Conservation (phyloP, 2,797 vertebrate genomes). For the Enteromius unitaeniatus region DNA sequence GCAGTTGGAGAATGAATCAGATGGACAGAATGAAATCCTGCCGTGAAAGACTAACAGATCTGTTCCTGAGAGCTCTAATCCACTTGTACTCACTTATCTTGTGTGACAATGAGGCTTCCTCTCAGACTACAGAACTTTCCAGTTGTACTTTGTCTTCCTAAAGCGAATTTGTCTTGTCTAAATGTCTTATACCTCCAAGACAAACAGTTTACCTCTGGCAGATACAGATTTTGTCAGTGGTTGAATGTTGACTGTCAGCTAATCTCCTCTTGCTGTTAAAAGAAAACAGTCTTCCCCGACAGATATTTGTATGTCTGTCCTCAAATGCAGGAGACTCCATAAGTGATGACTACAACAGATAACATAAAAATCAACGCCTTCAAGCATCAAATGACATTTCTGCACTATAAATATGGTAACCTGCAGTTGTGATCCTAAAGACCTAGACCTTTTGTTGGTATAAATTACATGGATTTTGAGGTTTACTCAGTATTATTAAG, state of each 20-base stretch:
- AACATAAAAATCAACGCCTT: conserved; percentile 1
- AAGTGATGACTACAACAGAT: conserved; percentile 32
- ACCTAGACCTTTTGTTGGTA: neutral
- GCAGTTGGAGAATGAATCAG: conserved; percentile 25
- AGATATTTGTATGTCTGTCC: conserved; percentile 26
- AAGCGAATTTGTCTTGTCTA: conserved; percentile 58
- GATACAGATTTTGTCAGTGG: conserved; percentile 57
- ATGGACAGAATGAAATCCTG: conserved; percentile 39
- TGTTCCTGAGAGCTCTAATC: conserved; percentile 53
- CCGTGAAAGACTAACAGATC: conserved; percentile 48
- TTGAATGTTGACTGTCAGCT: conserved; percentile 56
- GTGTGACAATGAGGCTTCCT: conserved; percentile 50
- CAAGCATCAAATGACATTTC: neutral
- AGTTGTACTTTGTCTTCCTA: conserved; percentile 47
- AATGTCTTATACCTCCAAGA: conserved; percentile 55
- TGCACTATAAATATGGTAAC: neutral
- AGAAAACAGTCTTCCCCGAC: conserved; percentile 21
- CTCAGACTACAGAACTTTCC: conserved; percentile 52
- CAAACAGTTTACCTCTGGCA: conserved; percentile 57
- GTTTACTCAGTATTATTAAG: neutral
- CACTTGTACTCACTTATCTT: conserved; percentile 49
- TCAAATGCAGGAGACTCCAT: conserved; percentile 31
- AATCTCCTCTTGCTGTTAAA: conserved; percentile 40
- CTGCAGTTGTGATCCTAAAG: neutral
- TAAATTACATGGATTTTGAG: neutral